phyloP scores from a whole-genome alignment of 1,140 invertebrate genomes.

The Meteorus sp. region DNA sequence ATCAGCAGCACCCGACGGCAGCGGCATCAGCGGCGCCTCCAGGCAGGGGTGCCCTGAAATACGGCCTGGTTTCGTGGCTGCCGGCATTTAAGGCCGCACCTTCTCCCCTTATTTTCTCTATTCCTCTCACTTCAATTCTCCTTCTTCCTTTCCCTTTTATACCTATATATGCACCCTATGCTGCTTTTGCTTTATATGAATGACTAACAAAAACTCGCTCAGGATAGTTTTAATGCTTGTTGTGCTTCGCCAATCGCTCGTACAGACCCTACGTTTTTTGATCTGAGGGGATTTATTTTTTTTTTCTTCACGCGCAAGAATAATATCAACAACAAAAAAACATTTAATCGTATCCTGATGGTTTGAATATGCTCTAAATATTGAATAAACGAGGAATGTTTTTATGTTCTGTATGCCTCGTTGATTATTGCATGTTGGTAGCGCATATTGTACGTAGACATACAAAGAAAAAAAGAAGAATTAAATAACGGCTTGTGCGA shows the following conservation, averaged over 20 bases:
- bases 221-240: slow-evolving; percentile 20
- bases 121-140: background rate
- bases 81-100: slow-evolving; percentile 23
- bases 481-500: too few species aligned
- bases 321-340: too few species aligned
- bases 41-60: slow-evolving; percentile 6
- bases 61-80: slow-evolving; percentile 17
- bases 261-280: background rate
- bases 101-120: background rate
- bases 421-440: too few species aligned
- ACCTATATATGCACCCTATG: background rate
- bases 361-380: too few species aligned
- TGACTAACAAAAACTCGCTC: slow-evolving; percentile 18
- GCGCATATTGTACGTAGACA: too few species aligned
- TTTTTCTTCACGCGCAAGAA: too few species aligned
- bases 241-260: slow-evolving; percentile 12
- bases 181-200: background rate
- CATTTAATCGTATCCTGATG: too few species aligned
- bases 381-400: too few species aligned
- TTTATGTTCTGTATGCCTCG: too few species aligned
- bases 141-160: background rate
- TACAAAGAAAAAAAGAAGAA: too few species aligned
- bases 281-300: background rate
- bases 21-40: slow-evolving; percentile 13
- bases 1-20: background rate